A percentile compares a stretch with the other conserved stretches of the same genome.
phyloP scores from a whole-genome alignment of 2,113 vertebrate species.

The Paracanthobrama guichenoti region DNA sequence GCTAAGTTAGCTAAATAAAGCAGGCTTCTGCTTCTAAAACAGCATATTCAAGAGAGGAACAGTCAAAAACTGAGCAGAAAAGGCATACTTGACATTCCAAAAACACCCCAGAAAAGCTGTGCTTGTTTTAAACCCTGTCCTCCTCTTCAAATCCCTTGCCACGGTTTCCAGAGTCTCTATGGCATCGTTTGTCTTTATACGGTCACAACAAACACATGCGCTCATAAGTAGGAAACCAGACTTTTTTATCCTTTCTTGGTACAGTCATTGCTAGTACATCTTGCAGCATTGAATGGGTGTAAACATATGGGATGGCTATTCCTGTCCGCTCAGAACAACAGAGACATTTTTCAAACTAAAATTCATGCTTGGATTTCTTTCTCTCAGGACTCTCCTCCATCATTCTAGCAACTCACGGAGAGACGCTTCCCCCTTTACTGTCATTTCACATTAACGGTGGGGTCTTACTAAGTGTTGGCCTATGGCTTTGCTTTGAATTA shows the following conservation, averaged over 20 bases:
- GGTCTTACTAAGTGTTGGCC: not conserved
- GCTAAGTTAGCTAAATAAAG: slow-evolving; percentile 43
- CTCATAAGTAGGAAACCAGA: slow-evolving; percentile 60
- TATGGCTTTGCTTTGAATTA: not conserved
- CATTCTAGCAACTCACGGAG: slow-evolving; percentile 46
- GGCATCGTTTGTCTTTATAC: slow-evolving; percentile 63
- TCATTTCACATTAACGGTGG: slow-evolving; percentile 48
- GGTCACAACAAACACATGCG: slow-evolving; percentile 58
- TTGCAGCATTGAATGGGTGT: slow-evolving; percentile 51
- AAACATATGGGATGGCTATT: slow-evolving; percentile 55
- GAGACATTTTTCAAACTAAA: slow-evolving; percentile 54
- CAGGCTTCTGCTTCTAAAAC: slow-evolving; percentile 10
- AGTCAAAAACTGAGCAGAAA: slow-evolving; percentile 21
- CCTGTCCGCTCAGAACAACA: slow-evolving; percentile 49
- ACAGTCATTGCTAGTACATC: slow-evolving; percentile 40
- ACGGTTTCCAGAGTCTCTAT: slow-evolving; percentile 30
- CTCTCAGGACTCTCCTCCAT: slow-evolving; percentile 47
- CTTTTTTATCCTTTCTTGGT: slow-evolving; percentile 57
- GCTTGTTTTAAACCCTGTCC: slow-evolving; percentile 42
- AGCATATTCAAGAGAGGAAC: not conserved
- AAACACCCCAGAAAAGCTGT: slow-evolving; percentile 34
- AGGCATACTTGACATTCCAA: slow-evolving; percentile 37
- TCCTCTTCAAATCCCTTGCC: not conserved
- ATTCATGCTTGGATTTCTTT: slow-evolving; percentile 49
- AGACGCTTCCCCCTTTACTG: slow-evolving; percentile 45